phyloP scores from a whole-genome alignment of 23 tunicate genomes.

The Ascidia mentula region DNA sequence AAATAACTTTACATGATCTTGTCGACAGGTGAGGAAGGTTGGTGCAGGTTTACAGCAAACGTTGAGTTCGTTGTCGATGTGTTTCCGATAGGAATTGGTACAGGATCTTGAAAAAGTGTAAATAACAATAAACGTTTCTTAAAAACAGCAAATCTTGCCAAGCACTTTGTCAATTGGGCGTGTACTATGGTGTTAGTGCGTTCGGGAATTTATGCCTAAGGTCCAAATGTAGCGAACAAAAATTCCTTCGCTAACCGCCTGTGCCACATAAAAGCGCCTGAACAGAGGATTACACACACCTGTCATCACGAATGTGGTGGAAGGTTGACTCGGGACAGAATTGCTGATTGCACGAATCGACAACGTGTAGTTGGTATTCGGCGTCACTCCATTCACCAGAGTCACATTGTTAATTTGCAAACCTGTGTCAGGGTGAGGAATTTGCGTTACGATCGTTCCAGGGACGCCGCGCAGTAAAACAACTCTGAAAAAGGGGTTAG shows the following conservation, averaged over 20 bases:
- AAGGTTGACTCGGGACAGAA: constrained; percentile 2
- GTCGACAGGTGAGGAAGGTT: constrained; percentile 30
- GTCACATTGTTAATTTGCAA: not conserved
- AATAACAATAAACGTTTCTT: not conserved
- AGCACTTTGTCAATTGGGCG: no score
- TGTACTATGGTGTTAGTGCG: no score
- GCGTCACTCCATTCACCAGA: constrained; percentile 6
- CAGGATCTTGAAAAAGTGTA: not conserved
- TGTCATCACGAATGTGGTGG: constrained; percentile 6
- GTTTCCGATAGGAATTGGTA: constrained; percentile 34
- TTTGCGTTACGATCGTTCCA: not conserved
- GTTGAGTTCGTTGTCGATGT: constrained; percentile 36
- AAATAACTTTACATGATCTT: constrained; percentile 21
- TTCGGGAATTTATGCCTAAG: no score
- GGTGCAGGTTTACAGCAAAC: constrained; percentile 16
- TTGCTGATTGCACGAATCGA: constrained; percentile 21
- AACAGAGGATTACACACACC: not conserved
- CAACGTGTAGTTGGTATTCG: constrained; percentile 28
- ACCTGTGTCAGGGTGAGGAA: not conserved
- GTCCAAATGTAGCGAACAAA: no score
- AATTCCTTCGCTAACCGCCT: no score
- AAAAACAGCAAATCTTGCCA: not conserved
- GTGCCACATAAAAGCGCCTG: not conserved
- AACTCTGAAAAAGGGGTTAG: not conserved
- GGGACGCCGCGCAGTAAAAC: not conserved